These are phyloP conservation scores for Empidonax traillii DNA, from an alignment of 2,113 vertebrate genomes.

Conservation along the genomic window DNA sequence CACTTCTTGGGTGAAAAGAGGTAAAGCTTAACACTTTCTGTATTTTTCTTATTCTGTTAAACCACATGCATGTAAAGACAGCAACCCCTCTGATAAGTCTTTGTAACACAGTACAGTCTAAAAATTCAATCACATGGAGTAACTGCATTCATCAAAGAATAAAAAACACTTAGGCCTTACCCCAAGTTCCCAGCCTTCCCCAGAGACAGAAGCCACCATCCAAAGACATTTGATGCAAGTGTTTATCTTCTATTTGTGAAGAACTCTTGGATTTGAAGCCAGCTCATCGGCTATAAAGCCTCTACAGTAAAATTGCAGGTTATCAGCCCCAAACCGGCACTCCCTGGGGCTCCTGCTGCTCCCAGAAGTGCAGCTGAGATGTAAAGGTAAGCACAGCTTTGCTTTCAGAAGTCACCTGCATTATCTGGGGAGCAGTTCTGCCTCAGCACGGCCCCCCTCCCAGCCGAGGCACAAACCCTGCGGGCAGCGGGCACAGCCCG, in stretches of 20 bases:
- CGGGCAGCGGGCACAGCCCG: background rate
- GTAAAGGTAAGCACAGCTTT: rapidly evolving
- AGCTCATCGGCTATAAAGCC: rapidly evolving
- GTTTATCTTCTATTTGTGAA: rapidly evolving
- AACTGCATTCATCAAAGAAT: background rate
- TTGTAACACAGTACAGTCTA: rapidly evolving
- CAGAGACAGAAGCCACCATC: rapidly evolving
- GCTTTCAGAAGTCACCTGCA: rapidly evolving
- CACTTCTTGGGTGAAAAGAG: background rate
- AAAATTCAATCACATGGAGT: background rate
- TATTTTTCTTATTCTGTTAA: background rate
- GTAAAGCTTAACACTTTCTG: background rate
- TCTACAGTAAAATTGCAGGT: rapidly evolving
- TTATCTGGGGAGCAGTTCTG: background rate
- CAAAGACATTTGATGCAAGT: rapidly evolving
- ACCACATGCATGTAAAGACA: rapidly evolving
- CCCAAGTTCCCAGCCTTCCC: background rate
- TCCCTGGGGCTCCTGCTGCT: background rate
- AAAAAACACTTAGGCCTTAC: background rate
- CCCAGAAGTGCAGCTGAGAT: rapidly evolving
- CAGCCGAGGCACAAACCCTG: background rate
- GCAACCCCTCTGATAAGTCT: background rate
- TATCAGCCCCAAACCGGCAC: rapidly evolving
- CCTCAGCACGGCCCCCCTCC: background rate
- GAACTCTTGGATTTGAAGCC: background rate